Evolutionary conservation across 2,888 invertebrate genomes (phyloP), one percentile per base, ranked within the genome.

Genomic region (Xestia c-nigrum): DNA sequence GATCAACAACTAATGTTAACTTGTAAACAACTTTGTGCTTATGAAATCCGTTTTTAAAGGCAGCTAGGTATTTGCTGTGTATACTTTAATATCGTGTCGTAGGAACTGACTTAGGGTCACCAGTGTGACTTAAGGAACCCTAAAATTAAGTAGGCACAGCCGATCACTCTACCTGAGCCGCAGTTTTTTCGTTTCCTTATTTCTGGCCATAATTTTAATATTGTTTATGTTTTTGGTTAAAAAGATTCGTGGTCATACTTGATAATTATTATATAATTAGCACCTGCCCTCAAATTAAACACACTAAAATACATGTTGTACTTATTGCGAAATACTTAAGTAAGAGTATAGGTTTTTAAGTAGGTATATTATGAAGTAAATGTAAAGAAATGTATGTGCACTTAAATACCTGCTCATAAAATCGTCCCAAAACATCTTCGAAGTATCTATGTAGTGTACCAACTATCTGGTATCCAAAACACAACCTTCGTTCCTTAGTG

Each of bases 111-210:
- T 31, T 7, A n/a, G 12, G 24, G 1, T 16, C 21, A 9, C 47
- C 38, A 9, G 12, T 38, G 10, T 5, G 10, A 14, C 66, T 46
- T 63, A 59, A 24, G 81, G 81, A 71, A 24, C 86, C 73, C 80
- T 76, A 76, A 80, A 77, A 81, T 83, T 74, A 89, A 79, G 85
- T 85, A 90, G 76, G 71, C 79, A 76, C 65, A 72, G 80, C 78
- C 87, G 79, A 87, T 87, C 78, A 84, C 75, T 87, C 90, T 93
- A 93, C 93, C 93, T 92, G 93, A 90, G 87, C 75, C 77, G 80
- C 87, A 88, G 87, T 92, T 92, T 92, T 92, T 91, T 91, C 92
- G 91, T 89, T 90, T 90, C 89, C 86, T 85, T 78, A 78, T 83
- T 81, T 78, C 72, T 84, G 78, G 64, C 71, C 65, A 83, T 85